Percentiles rank a stretch among this genome's conserved stretches.
phyloP scores from a whole-genome alignment of 35 echinoderm and acorn worm species.

The Heliocidaris tuberculata region DNA sequence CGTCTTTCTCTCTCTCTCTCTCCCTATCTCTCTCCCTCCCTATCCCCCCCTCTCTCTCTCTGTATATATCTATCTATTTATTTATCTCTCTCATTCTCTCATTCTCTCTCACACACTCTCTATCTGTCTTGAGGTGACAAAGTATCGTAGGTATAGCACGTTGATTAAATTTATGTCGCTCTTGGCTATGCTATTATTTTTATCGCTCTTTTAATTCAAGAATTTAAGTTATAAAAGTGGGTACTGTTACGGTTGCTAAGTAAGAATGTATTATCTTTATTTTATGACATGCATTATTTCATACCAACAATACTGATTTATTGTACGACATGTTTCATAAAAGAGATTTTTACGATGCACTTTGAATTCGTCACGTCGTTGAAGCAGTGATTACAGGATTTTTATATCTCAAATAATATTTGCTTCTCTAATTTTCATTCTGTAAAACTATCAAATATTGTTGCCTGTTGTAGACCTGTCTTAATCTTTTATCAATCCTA shows the following conservation, averaged over 20 bases:
- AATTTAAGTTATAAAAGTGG: neutral
- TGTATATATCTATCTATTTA: neutral
- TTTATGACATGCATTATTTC: too few relatives aligned
- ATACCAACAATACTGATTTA: too few relatives aligned
- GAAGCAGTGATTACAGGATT: too few relatives aligned
- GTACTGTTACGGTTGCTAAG: neutral
- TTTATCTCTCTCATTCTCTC: too few relatives aligned
- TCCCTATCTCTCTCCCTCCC: neutral
- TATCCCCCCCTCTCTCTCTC: neutral
- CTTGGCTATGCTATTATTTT: neutral
- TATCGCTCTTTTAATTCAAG: neutral
- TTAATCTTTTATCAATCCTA: too few relatives aligned
- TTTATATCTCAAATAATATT: too few relatives aligned
- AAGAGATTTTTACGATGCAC: too few relatives aligned
- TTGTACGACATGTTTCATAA: too few relatives aligned
- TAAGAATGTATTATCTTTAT: neutral
- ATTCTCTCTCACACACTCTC: neutral
- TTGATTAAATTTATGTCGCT: constrained; percentile 4
- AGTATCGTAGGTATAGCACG: neutral
- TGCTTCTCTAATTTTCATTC: too few relatives aligned
- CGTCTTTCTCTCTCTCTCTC: neutral
- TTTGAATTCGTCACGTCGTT: too few relatives aligned
- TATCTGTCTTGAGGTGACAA: neutral
- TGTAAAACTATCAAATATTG: too few relatives aligned
- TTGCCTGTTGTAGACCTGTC: too few relatives aligned